These are phyloP conservation scores for Catostomus latipinnis DNA, from an alignment of 2,797 vertebrate species.

Conservation along the genomic window DNA sequence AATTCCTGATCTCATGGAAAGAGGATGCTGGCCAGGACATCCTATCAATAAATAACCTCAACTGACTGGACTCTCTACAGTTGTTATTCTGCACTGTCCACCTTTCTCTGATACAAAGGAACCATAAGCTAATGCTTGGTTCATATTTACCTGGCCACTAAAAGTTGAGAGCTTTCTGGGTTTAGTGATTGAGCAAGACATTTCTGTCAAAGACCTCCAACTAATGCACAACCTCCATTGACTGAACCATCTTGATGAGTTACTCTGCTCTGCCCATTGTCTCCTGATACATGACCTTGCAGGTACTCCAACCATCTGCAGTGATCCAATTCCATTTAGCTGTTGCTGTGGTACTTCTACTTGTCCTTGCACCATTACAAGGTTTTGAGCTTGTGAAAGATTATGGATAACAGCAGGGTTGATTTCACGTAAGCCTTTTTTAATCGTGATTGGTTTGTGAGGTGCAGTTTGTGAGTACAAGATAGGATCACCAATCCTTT, in stretches of 20 bases:
- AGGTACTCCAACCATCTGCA: background rate
- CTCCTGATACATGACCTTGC: background rate
- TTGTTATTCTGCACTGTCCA: too few relatives aligned
- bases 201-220: too few relatives aligned
- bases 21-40: background rate
- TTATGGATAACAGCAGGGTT: background rate
- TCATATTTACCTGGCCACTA: too few relatives aligned
- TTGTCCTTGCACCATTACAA: conserved; percentile 11
- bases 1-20: too few relatives aligned
- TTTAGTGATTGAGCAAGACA: background rate
- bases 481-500: background rate
- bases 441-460: background rate
- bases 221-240: too few relatives aligned
- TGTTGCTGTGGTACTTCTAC: background rate
- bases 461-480: background rate
- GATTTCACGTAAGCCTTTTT: background rate
- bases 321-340: background rate
- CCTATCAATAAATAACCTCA: background rate
- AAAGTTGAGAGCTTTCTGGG: too few relatives aligned
- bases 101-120: too few relatives aligned
- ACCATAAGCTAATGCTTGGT: too few relatives aligned
- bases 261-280: background rate
- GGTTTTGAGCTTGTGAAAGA: conserved; percentile 1
- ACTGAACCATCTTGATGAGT: background rate
- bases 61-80: background rate